Base-by-base conservation (phyloP, 2,113 vertebrate genomes). In the Daboia siamensis region DNA sequence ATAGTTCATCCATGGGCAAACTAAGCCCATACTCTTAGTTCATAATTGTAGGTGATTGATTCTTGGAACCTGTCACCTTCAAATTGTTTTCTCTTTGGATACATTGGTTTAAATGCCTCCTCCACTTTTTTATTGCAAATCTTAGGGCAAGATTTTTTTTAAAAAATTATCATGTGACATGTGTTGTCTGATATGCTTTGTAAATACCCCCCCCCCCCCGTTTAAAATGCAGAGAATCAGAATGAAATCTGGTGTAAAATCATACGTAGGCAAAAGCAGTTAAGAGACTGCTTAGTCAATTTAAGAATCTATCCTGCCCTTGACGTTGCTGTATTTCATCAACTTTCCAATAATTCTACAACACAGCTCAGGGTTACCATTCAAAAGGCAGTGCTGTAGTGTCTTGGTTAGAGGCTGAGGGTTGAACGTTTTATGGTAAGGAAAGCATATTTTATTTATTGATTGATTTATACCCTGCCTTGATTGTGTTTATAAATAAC, bases 1-100 rank as follows among this genome's bases (percentile, higher is more conserved):
- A 64, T 85, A 90, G 8, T 15, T 85, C 93, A 94, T 57, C 86
- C 59, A 74, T 94, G 61, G 7, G 69, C 17, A 56, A 20, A 54
- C 44, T 6, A 57, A 80, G 33, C 9, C 5, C 69, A 39, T 39
- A 39, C 15, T 39, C n/a, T 39, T 74, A 80, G 6, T 8, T 7
- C 69, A 80, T 80, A 39, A 80, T 39, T 80, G 69, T 10, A 69
- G 52, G 39, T 59, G 88, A 48, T 20, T 87, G 64, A 21, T 88
- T 93, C 23, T 24, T 80, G 93, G 80, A 13, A 87, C 85, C 54
- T 90, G 61, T 23, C 55, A 91, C 91, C 39, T 20, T 86, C 54
- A 64, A 21, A 0, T 0, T 13, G 55, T 33, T 87, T 96, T 86
- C 1, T 23, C 26, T 88, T 85, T 52, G 55, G 24, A 3, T 69